Evolutionary conservation across 2,113 vertebrate species (phyloP).

Genomic region (Ptilorrhoa leucosticta): DNA sequence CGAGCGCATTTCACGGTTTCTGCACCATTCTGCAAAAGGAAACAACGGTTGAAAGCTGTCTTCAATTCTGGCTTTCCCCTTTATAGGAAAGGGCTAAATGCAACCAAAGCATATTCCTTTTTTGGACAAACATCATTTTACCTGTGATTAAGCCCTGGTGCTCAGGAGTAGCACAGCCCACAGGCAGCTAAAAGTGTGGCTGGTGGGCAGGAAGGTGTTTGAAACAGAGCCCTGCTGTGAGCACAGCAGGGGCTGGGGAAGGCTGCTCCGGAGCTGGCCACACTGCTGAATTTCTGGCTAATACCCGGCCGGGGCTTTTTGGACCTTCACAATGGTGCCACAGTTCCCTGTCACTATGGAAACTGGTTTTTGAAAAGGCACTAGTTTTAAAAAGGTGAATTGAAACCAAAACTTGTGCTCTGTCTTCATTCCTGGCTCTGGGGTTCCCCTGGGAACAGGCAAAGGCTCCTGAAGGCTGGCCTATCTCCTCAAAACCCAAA

Average conservation of each 20-base stretch:
- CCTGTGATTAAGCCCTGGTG: neutral
- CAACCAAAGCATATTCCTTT: neutral
- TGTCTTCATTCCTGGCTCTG: neutral
- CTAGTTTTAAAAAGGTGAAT: conserved; percentile 11
- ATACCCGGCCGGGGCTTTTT: neutral
- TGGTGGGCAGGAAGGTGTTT: neutral
- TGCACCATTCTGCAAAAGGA: neutral
- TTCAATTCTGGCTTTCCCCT: neutral
- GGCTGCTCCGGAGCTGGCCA: neutral
- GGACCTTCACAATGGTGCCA: conserved; percentile 43
- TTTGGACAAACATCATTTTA: neutral
- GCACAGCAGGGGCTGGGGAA: neutral
- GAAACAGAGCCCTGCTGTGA: neutral
- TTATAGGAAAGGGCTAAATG: neutral
- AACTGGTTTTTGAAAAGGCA: conserved; percentile 30
- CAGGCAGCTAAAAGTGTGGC: neutral
- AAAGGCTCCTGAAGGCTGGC: neutral
- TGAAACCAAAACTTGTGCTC: conserved; percentile 21
- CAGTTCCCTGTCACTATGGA: conserved; percentile 55
- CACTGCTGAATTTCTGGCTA: neutral
- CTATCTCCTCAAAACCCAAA: neutral
- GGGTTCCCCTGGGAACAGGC: neutral
- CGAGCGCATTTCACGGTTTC: neutral
- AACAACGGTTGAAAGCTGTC: neutral
- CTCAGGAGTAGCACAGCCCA: neutral